Percentiles rank a stretch among this genome's conserved stretches.
Conservation (phyloP, 2,113 vertebrate species). For the Scophthalmus maximus region DNA sequence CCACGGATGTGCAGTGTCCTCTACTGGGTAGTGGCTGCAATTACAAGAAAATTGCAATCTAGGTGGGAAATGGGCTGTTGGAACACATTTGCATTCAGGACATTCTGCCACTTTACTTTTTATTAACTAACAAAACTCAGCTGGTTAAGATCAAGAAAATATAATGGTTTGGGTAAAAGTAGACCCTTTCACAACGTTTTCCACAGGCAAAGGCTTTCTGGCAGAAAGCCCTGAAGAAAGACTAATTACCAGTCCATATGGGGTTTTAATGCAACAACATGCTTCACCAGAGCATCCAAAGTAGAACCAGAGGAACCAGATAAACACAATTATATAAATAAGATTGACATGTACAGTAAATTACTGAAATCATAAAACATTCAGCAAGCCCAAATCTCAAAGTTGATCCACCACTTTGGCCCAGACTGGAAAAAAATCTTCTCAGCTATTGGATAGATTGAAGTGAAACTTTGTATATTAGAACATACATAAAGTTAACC, state of each 20-base stretch:
- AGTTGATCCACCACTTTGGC: too few species aligned
- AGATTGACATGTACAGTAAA: not conserved
- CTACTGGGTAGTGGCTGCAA: conserved; percentile 7
- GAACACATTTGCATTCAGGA: too few species aligned
- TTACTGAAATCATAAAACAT: too few species aligned
- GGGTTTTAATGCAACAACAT: not conserved
- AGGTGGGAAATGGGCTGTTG: not conserved
- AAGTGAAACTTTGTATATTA: too few species aligned
- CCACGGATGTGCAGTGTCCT: not conserved
- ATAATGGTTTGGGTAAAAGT: not conserved
- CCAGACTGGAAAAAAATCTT: too few species aligned
- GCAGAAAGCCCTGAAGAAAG: too few species aligned
- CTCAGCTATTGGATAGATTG: too few species aligned
- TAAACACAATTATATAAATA: not conserved
- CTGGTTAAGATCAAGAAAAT: not conserved
- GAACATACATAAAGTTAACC: too few species aligned
- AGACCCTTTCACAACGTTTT: not conserved
- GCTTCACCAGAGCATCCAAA: not conserved
- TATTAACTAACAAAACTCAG: not conserved
- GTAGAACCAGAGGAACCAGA: not conserved
- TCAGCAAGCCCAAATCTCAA: too few species aligned
- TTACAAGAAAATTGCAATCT: conserved; percentile 14
- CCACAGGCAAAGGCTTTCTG: not conserved
- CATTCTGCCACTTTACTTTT: too few species aligned
- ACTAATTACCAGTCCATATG: not conserved